These are phyloP conservation scores for Erythrocercus mccallii DNA, from an alignment of 2,113 vertebrate species.

Conservation along the genomic window DNA sequence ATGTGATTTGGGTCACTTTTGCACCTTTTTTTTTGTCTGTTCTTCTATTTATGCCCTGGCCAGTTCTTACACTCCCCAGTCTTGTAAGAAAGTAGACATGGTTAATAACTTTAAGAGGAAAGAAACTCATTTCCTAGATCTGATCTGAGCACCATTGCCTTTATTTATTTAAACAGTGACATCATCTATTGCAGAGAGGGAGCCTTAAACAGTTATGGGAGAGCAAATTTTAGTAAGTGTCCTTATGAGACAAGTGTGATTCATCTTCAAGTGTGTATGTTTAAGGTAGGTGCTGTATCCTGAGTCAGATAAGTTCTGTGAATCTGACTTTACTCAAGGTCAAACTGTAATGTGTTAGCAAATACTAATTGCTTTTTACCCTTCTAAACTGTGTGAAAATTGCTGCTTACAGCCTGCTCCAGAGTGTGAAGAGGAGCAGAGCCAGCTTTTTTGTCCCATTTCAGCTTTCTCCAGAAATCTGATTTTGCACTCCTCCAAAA, in stretches of 20 bases:
- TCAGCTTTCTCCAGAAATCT: slow-evolving; percentile 1
- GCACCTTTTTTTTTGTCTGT: not conserved
- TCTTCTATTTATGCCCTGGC: not conserved
- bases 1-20: not conserved
- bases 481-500: slow-evolving; percentile 15
- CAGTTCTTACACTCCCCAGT: not conserved
- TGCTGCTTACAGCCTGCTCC: slow-evolving; percentile 3
- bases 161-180: slow-evolving; percentile 13
- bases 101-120: not conserved
- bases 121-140: not conserved
- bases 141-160: not conserved
- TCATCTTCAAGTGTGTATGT: not conserved
- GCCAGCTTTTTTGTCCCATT: not conserved
- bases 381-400: not conserved
- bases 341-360: not conserved
- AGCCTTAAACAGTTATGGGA: not conserved
- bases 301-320: not conserved
- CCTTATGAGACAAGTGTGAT: not conserved
- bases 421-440: not conserved
- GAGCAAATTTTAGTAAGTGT: not conserved
- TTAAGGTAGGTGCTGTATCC: not conserved
- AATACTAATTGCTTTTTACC: not conserved
- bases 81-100: not conserved
- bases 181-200: not conserved
- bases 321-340: not conserved